A percentile compares a stretch with the other conserved stretches of the same genome.
phyloP scores from a whole-genome alignment of 1,140 invertebrate genomes.

The Phortica variegata region DNA sequence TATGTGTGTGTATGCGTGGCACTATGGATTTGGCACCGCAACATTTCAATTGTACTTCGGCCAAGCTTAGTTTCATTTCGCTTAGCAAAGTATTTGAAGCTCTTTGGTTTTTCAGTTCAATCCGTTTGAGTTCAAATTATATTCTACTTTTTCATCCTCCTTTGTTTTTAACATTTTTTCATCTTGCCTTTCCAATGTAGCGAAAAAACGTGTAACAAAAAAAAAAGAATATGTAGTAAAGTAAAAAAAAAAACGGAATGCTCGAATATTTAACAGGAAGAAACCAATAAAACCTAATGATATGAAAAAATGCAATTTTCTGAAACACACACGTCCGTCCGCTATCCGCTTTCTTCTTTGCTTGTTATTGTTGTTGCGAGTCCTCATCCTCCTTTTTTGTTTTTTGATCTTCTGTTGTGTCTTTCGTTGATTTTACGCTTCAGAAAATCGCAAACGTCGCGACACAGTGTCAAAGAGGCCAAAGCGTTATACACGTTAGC shows the following conservation, averaged over 20 bases:
- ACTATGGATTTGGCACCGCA: no score
- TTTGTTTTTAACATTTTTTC: no score
- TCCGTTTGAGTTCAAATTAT: no score
- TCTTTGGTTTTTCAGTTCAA: no score
- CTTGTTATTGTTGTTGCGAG: slow-evolving; percentile 4
- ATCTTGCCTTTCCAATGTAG: background rate
- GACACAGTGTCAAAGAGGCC: slow-evolving; percentile 14
- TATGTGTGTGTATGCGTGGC: no score
- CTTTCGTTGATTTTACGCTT: slow-evolving; percentile 27
- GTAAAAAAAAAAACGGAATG: background rate
- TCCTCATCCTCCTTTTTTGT: background rate
- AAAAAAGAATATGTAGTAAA: slow-evolving; percentile 17
- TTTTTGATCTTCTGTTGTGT: background rate
- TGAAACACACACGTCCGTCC: slow-evolving; percentile 37
- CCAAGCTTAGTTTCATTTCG: no score
- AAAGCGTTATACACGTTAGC: no score
- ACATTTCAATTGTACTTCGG: no score
- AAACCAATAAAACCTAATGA: slow-evolving; percentile 56
- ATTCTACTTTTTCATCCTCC: no score
- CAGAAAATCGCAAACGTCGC: slow-evolving; percentile 24
- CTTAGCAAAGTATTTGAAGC: no score
- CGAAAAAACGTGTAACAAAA: slow-evolving; percentile 4
- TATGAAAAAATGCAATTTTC: slow-evolving; percentile 56
- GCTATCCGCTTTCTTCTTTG: background rate
- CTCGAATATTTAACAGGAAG: slow-evolving; percentile 52